Evolutionary conservation across 2,888 invertebrate species (phyloP).

Genomic region (Patella ulyssiponensis): DNA sequence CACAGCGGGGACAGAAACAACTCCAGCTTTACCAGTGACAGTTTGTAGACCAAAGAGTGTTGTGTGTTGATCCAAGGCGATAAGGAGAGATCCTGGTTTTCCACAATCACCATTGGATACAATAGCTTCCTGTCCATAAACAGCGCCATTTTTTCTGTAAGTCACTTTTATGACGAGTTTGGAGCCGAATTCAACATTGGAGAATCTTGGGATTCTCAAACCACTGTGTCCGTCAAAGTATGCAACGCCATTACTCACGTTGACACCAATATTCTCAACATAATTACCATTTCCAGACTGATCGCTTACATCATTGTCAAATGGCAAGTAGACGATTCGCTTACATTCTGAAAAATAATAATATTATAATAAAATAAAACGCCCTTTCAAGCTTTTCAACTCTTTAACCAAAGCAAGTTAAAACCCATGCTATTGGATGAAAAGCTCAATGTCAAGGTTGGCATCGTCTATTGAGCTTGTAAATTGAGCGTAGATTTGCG

Average conservation of each 20-base stretch:
- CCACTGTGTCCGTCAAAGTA: constrained; percentile 53
- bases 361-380: neutral
- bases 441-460: too few species aligned
- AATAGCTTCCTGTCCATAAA: constrained; percentile 38
- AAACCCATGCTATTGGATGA: too few species aligned
- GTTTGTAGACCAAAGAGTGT: constrained; percentile 40
- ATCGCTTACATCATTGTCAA: constrained; percentile 37
- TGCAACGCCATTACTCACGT: constrained; percentile 45
- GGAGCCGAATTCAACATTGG: constrained; percentile 49
- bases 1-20: neutral
- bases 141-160: constrained; percentile 28
- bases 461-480: too few species aligned
- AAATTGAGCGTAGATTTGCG: too few species aligned
- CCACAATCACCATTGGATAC: constrained; percentile 58
- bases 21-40: neutral
- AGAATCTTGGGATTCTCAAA: constrained; percentile 56
- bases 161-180: constrained; percentile 51
- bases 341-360: constrained; percentile 41
- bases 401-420: too few species aligned
- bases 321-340: constrained; percentile 44
- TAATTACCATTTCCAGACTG: constrained; percentile 38
- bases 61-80: constrained; percentile 39
- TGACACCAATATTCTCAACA: constrained; percentile 50
- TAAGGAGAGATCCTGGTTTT: constrained; percentile 47
- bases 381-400: too few species aligned